These are phyloP conservation scores for Tautogolabrus adspersus DNA, from an alignment of 2,113 vertebrate species.

Conservation along the genomic window DNA sequence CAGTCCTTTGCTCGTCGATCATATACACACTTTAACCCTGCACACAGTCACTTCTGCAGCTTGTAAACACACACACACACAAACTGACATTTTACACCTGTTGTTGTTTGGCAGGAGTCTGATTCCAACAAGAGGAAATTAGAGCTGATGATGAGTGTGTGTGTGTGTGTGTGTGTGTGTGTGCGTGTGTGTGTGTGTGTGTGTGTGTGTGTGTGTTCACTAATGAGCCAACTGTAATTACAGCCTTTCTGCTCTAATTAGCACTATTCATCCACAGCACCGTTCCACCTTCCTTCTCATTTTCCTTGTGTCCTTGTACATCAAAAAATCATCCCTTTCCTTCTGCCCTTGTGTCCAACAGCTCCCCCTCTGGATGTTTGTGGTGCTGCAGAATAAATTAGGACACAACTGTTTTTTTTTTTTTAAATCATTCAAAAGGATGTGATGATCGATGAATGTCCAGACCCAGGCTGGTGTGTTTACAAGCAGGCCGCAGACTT, in stretches of 20 bases:
- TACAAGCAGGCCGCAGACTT: no score
- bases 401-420: no score
- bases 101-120: constrained; percentile 1
- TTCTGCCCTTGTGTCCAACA: background rate
- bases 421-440: no score
- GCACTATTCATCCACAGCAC: constrained; percentile 22
- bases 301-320: background rate
- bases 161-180: no score
- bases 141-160: constrained; percentile 11
- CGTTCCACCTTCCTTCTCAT: background rate
- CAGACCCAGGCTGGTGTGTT: no score
- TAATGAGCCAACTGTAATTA: constrained; percentile 18
- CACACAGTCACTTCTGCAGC: background rate
- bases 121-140: constrained; percentile 7
- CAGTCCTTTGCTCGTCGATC: background rate
- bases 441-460: no score
- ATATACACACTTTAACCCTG: background rate
- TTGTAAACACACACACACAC: constrained; percentile 1
- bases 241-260: constrained; percentile 33
- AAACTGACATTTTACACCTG: constrained; percentile 4
- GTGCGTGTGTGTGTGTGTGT: constrained; percentile 1
- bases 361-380: background rate
- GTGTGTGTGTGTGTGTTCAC: background rate
- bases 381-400: background rate
- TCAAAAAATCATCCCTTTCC: background rate